These are phyloP conservation scores for Notarius lentiginosus DNA, from an alignment of 2,113 vertebrate species.

Conservation along the genomic window DNA sequence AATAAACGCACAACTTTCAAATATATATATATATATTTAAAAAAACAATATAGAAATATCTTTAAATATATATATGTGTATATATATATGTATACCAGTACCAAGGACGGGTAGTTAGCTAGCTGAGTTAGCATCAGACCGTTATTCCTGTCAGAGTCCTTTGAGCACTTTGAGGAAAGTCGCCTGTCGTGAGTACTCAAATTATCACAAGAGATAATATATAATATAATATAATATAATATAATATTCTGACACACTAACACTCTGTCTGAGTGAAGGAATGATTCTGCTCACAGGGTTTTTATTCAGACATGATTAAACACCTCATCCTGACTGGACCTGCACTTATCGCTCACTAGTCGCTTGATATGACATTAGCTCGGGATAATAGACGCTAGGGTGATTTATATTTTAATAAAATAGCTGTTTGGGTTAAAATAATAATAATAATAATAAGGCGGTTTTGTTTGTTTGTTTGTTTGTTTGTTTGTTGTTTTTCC, in stretches of 20 bases:
- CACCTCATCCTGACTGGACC: background rate
- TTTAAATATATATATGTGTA: too few relatives aligned
- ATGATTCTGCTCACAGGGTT: background rate
- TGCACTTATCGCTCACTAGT: background rate
- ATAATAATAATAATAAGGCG: background rate
- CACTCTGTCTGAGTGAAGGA: background rate
- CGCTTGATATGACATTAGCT: background rate
- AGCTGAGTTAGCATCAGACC: background rate
- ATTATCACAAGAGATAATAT: too few relatives aligned
- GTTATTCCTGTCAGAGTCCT: slow-evolving; percentile 13
- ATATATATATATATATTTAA: background rate
- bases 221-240: too few relatives aligned
- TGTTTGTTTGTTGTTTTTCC: too few relatives aligned
- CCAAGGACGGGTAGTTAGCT: background rate
- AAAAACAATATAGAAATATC: background rate
- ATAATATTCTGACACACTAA: too few relatives aligned
- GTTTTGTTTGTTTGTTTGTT: background rate
- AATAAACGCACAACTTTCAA: background rate
- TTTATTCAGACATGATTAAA: background rate
- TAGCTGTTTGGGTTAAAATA: background rate
- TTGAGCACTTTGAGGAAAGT: background rate
- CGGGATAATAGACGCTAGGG: background rate
- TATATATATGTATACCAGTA: background rate
- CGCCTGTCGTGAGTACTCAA: background rate
- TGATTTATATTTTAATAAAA: background rate